Conservation (phyloP, 2,797 vertebrate genomes). For the Loriculus beryllinus region DNA sequence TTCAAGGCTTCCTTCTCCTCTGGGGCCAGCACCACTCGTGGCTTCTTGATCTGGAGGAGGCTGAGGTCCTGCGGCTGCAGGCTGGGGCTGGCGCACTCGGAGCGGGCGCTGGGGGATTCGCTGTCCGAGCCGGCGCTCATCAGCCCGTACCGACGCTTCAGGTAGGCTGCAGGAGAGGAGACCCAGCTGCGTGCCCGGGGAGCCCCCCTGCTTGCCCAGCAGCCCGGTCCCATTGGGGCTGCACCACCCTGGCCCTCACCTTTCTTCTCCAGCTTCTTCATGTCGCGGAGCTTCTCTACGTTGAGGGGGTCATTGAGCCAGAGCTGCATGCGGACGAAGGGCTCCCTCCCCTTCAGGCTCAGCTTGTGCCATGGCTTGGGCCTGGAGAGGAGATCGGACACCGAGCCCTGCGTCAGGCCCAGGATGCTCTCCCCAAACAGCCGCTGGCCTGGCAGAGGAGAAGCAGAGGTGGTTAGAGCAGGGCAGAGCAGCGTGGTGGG, state of each 20-base stretch:
- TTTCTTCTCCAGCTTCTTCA: slow-evolving; percentile 99
- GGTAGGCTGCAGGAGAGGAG: slow-evolving; percentile 82
- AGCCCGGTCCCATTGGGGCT: fast-evolving
- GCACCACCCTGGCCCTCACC: slow-evolving; percentile 69
- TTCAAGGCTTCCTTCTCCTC: slow-evolving; percentile 95
- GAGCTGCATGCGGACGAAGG: slow-evolving; percentile 97
- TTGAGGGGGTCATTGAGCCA: slow-evolving; percentile 98
- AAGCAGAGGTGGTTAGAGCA: slow-evolving; percentile 17
- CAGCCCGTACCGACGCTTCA: slow-evolving; percentile 94
- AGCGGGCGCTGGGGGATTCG: slow-evolving; percentile 87
- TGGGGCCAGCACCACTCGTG: slow-evolving; percentile 90
- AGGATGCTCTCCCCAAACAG: slow-evolving; percentile 97
- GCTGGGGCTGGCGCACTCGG: slow-evolving; percentile 90
- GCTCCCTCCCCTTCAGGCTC: slow-evolving; percentile 96
- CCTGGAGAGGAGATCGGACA: slow-evolving; percentile 95
- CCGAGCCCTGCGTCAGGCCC: slow-evolving; percentile 95
- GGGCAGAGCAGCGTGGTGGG: fast-evolving
- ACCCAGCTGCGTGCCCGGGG: neutral
- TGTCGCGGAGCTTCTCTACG: slow-evolving; percentile 92
- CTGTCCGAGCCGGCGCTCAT: slow-evolving; percentile 91
- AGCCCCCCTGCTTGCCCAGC: neutral
- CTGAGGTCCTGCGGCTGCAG: slow-evolving; percentile 85
- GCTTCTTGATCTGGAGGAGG: slow-evolving; percentile 93
- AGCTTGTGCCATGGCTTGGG: slow-evolving; percentile 99
- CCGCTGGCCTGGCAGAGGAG: slow-evolving; percentile 84